Evolutionary conservation across 2,113 vertebrate genomes (phyloP), one percentile per base, ranked within the genome.

Genomic region (Cyanoliseus patagonus): DNA sequence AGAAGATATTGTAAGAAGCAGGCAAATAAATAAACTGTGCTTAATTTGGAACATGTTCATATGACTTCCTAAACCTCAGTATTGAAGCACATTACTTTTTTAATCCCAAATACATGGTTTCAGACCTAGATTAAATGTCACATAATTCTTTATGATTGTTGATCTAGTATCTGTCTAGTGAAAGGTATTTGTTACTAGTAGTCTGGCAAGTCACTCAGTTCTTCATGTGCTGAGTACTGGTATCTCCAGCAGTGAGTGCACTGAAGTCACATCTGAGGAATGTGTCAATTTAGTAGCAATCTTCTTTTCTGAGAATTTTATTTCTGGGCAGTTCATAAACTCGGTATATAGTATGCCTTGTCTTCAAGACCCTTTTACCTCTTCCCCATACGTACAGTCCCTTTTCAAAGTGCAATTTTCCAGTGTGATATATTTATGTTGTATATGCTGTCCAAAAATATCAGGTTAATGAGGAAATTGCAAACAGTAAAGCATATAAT

Each of bases 141-240:
- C 37, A 88, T 97, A 97, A 95, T 82, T 33, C 47, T 69, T 95
- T 81, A 86, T 62, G 86, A 47, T 20, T 69, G 87, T 89, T 95
- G 94, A 91, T 88, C 94, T 96, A 84, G 80, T 86, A 62, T 95
- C 88, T 97, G 93, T 91, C 85, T 80, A 72, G 90, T 81, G 70
- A 63, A 30, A 94, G 57, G 27, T 94, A 67, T 97, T 95, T 91
- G 86, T 91, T 95, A 95, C 92, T 89, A 66, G 80, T 70, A 80
- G 82, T 53, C 95, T 96, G 95, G 96, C 95, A 95, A 53, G 25
- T 68, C 64, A 30, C 20, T 67, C 18, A 20, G 74, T 61, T 83
- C 93, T 83, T 84, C 62, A 70, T 63, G 64, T 67, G 31, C 85
- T n/a, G 72, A 69, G 8, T 17, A 52, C 67, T 11, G 39, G 20